These are phyloP conservation scores for Polydesmus complanatus DNA, from an alignment of 2,888 invertebrate species.

Conservation along the genomic window DNA sequence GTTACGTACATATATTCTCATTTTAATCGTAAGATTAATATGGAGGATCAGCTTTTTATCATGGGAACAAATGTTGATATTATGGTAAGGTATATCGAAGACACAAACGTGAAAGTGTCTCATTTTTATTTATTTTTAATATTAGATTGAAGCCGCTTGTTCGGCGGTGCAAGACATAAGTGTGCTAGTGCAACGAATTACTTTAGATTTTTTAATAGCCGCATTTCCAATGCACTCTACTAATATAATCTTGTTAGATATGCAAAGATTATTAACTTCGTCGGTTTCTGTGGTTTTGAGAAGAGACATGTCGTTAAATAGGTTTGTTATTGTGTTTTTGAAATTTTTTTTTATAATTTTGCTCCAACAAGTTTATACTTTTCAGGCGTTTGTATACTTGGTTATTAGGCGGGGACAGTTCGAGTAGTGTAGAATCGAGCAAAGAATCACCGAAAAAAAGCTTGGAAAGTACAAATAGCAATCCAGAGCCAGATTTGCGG, in stretches of 20 bases:
- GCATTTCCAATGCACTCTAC: slow-evolving; percentile 74
- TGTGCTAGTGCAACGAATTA: slow-evolving; percentile 69
- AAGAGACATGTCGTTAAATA: slow-evolving; percentile 78
- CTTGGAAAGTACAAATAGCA: background rate
- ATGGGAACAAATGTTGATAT: slow-evolving; percentile 71
- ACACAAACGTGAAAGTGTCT: background rate
- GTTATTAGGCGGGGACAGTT: slow-evolving; percentile 59
- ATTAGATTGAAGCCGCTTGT: slow-evolving; percentile 61
- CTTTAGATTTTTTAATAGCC: slow-evolving; percentile 63
- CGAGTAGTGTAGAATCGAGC: slow-evolving; percentile 31
- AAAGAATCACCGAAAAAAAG: slow-evolving; percentile 23
- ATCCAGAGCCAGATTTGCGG: slow-evolving; percentile 8
- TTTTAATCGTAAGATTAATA: slow-evolving; percentile 59
- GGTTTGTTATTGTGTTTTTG: no score
- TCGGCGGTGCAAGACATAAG: slow-evolving; percentile 63
- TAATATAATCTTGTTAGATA: slow-evolving; percentile 46
- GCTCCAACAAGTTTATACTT: background rate
- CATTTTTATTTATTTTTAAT: no score
- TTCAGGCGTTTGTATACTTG: slow-evolving; percentile 62
- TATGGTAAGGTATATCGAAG: slow-evolving; percentile 46
- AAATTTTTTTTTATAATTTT: slow-evolving; percentile 1
- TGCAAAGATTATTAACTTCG: slow-evolving; percentile 56
- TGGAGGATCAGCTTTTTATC: slow-evolving; percentile 67
- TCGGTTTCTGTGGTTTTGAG: slow-evolving; percentile 55
- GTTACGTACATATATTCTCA: slow-evolving; percentile 63